Conservation (phyloP, 2,113 vertebrate species). For the Paramormyrops kingsleyae region DNA sequence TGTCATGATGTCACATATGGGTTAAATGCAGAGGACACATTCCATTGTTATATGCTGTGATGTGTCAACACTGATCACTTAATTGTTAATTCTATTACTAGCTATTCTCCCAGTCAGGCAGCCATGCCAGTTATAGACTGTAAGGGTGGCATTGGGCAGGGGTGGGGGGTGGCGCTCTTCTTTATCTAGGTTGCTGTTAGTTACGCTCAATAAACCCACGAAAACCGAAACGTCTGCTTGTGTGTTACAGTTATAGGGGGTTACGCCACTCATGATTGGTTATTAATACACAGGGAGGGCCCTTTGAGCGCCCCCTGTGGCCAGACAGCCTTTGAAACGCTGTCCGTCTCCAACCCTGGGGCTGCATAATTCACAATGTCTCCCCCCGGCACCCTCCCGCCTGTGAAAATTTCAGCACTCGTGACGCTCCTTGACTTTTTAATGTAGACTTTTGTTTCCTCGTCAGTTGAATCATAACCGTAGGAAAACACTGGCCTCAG, state of each 20-base stretch:
- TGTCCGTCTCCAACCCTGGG: constrained; percentile 12
- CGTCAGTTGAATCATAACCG: constrained; percentile 43
- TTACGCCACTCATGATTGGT: background rate
- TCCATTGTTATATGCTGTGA: no score
- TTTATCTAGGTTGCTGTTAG: background rate
- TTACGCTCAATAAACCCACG: background rate
- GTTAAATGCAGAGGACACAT: no score
- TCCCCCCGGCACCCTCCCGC: constrained; percentile 30
- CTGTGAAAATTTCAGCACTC: constrained; percentile 61
- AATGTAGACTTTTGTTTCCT: constrained; percentile 58
- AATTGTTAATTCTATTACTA: no score
- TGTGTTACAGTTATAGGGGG: background rate
- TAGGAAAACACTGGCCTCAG: constrained; percentile 24
- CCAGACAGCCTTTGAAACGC: constrained; percentile 18
- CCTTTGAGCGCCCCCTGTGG: background rate
- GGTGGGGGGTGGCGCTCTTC: background rate
- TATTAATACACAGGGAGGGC: background rate
- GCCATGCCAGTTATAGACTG: background rate
- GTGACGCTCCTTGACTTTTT: constrained; percentile 36
- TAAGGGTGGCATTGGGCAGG: background rate
- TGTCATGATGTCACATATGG: no score
- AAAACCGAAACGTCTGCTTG: background rate
- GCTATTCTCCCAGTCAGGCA: background rate
- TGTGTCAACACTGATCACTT: no score
- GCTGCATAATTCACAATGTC: constrained; percentile 22